phyloP scores from a whole-genome alignment of 2,113 vertebrate genomes.

The Percina caprodes region DNA sequence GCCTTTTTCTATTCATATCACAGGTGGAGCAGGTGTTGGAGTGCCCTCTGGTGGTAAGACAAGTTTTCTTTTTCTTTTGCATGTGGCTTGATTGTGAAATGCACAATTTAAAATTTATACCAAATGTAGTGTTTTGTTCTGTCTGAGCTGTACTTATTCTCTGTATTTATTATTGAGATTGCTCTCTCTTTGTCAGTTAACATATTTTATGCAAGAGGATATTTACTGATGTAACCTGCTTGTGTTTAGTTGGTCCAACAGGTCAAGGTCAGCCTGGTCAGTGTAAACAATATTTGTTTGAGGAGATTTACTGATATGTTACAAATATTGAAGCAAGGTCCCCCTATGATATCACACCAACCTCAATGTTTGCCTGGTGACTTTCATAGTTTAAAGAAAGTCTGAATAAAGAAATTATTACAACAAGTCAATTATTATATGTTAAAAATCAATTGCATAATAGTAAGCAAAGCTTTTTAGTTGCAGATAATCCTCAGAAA shows the following conservation, averaged over 20 bases:
- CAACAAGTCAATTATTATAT: background rate
- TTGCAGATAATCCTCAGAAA: background rate
- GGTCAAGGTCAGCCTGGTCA: conserved; percentile 56
- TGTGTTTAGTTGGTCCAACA: conserved; percentile 52
- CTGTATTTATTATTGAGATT: background rate
- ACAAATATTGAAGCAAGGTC: background rate
- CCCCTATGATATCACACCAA: background rate
- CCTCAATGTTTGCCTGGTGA: background rate
- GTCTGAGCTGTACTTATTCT: background rate
- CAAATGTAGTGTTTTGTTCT: background rate
- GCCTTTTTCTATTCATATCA: background rate
- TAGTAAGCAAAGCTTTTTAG: background rate
- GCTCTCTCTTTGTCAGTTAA: background rate
- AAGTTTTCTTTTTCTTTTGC: background rate
- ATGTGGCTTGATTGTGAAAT: background rate
- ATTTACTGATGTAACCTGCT: background rate
- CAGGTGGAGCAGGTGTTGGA: conserved; percentile 62
- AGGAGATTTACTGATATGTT: background rate
- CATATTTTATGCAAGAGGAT: background rate
- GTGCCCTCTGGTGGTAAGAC: conserved; percentile 60
- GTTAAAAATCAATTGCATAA: background rate
- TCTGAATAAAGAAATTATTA: background rate
- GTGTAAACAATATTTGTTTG: conserved; percentile 10
- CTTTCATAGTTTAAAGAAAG: background rate
- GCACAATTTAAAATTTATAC: background rate